Conservation (phyloP, 2,888 invertebrate species). For the Pachliopta kotzebuea region DNA sequence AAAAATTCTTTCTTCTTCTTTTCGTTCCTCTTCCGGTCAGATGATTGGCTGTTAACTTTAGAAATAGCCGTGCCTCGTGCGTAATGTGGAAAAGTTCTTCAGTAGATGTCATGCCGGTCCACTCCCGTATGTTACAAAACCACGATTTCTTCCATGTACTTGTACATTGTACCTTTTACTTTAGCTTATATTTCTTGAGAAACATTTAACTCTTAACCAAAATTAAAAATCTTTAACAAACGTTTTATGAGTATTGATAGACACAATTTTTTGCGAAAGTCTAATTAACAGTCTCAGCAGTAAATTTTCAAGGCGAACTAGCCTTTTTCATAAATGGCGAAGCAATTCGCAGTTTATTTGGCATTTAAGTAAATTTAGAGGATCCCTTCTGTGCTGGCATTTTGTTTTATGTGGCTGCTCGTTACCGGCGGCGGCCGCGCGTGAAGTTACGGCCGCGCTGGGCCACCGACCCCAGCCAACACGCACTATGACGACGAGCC, state of each 20-base stretch:
- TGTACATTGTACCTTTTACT: not conserved
- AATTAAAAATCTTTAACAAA: not conserved
- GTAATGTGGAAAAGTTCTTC: too few species aligned
- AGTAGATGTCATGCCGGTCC: too few species aligned
- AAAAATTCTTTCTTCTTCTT: too few species aligned
- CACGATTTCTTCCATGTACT: too few species aligned
- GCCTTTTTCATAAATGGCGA: conserved; percentile 68
- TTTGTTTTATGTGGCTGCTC: conserved; percentile 78
- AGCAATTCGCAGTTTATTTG: conserved; percentile 78
- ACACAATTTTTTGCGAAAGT: not conserved
- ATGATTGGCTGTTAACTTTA: too few species aligned
- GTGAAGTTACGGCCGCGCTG: conserved; percentile 76
- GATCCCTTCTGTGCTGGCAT: conserved; percentile 74
- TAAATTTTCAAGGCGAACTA: conserved; percentile 28
- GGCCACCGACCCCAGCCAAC: conserved; percentile 44
- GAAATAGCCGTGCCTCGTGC: too few species aligned
- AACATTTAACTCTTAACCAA: not conserved
- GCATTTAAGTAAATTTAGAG: conserved; percentile 77
- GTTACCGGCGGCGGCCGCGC: conserved; percentile 76
- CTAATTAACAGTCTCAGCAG: not conserved
- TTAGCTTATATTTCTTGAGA: not conserved
- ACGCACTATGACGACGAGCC: conserved; percentile 29
- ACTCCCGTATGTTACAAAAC: too few species aligned
- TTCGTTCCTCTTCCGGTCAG: too few species aligned
- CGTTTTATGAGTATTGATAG: not conserved